Conservation (phyloP, 2,888 invertebrate species). For the Megamerina dolium region DNA sequence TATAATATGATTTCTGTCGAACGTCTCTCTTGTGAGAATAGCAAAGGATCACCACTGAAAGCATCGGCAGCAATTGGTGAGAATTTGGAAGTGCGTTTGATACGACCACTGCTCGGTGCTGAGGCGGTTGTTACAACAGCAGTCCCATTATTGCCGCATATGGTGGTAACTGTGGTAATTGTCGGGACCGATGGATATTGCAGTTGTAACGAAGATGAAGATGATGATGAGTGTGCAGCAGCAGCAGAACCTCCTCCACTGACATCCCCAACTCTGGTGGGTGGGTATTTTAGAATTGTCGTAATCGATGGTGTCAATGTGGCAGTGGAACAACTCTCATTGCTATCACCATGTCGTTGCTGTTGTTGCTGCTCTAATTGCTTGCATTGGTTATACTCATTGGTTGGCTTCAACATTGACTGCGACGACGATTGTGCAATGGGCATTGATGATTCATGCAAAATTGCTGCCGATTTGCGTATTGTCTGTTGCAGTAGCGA, state of each 20-base stretch:
- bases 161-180: conserved; percentile 32
- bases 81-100: conserved; percentile 30
- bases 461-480: conserved; percentile 40
- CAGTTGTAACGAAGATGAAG: conserved; percentile 21
- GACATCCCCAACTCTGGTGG: conserved; percentile 15
- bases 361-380: conserved; percentile 7
- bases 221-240: conserved; percentile 12
- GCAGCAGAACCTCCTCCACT: conserved; percentile 1
- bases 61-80: conserved; percentile 31
- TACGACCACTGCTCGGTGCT: conserved; percentile 23
- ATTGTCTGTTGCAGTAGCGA: conserved; percentile 48
- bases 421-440: background rate
- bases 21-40: conserved; percentile 34
- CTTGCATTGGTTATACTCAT: background rate
- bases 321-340: conserved; percentile 44
- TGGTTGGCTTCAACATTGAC: conserved; percentile 7
- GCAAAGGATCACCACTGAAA: conserved; percentile 42
- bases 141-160: conserved; percentile 31
- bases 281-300: conserved; percentile 39
- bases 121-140: conserved; percentile 28
- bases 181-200: conserved; percentile 25
- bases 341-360: conserved; percentile 32
- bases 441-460: conserved; percentile 42
- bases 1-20: conserved; percentile 48
- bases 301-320: conserved; percentile 40